Base-by-base conservation (phyloP, 2,888 invertebrate genomes). In the Pediacus dermestoides region DNA sequence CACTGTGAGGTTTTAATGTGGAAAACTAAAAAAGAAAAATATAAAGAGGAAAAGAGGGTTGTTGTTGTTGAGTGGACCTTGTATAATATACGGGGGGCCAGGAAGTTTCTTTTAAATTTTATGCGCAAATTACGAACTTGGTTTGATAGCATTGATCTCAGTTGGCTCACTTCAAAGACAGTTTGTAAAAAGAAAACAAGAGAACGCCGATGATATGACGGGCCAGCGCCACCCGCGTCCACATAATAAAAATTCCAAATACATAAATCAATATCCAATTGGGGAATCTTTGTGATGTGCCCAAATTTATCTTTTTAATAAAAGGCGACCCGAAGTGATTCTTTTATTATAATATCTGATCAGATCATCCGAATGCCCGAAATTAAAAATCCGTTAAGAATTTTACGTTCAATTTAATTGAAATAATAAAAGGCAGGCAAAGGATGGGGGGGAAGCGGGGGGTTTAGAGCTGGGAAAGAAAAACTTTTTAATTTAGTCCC, bases 401-500 rank as follows among this genome's bases (percentile, higher is more conserved):
- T 55, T 52, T 55, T 39, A 46, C 50, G 52, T 43, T 45, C 50
- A 48, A 53, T 53, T 55, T 52, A 46, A 52, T 53, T 50, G 48
- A 52, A 53, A 51, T 51, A 48, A 51, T 50, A 49, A 50, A 48
- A n/a, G n/a, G n/a, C n/a, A n/a, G n/a, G n/a, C n/a, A n/a, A n/a
- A n/a, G n/a, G n/a, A n/a, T n/a, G n/a, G n/a, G n/a, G n/a, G n/a
- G n/a, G n/a, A n/a, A n/a, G n/a, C n/a, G n/a, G n/a, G n/a, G n/a
- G n/a, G n/a, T n/a, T n/a, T n/a, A n/a, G n/a, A n/a, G n/a, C n/a
- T n/a, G n/a, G n/a, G n/a, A n/a, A n/a, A 44, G 45, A 43, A 48
- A 54, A 58, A 46, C 44, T 54, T 56, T 57, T 52, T 50, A 52
- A 39, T 46, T 49, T 44, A 30, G 39, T 35, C 36, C 37, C n/a